Evolutionary conservation across 92 coral and sea anemone genomes (phyloP), one percentile per base, ranked within the genome.

Genomic region (Porites divaricata): DNA sequence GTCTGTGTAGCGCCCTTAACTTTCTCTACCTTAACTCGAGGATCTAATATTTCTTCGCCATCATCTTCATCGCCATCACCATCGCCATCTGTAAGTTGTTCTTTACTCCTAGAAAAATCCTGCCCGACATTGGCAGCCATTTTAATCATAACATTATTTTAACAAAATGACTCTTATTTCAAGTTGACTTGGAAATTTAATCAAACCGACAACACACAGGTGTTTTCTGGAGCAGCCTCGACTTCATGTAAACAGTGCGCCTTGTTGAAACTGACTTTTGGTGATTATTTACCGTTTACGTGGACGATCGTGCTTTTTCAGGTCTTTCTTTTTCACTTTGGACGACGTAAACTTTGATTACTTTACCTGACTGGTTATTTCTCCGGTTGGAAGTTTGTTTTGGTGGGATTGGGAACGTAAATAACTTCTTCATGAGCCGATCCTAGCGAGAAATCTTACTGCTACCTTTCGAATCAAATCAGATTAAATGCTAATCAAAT

Each of bases 21-120:
- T 14, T 14, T 53, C 15, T 9, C 12, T 54, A 92, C 99, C 98
- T 95, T 96, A 4, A 96, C 98, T 56, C 99, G 82, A 10, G 99
- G 99, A 67, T 96, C 99, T 54, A 96, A 88, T 64, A 84, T 73
- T 58, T 94, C 98, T 35, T 91, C 98, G 53, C 84, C 63, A 26
- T 90, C 95, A 19, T 92, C 98, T 2, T 92, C 98, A 41, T 58
- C 88, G 1, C 63, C 86, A 21, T 63, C 69, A 16, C 67, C 53
- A 19, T 76, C 78, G 72, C 72, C 72, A n/a, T 28, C 79, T 15
- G 53, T 66, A 61, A 28, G 24, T 45, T 19, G 70, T 48, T 61
- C 64, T 21, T 74, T 72, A 61, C 70, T 61, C 49, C 64, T 66
- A 63, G 71, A 16, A 24, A 35, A 17, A 50, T n/a, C 58, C 70